phyloP scores from a whole-genome alignment of 2,113 vertebrate species.

The Dissostichus mawsoni region DNA sequence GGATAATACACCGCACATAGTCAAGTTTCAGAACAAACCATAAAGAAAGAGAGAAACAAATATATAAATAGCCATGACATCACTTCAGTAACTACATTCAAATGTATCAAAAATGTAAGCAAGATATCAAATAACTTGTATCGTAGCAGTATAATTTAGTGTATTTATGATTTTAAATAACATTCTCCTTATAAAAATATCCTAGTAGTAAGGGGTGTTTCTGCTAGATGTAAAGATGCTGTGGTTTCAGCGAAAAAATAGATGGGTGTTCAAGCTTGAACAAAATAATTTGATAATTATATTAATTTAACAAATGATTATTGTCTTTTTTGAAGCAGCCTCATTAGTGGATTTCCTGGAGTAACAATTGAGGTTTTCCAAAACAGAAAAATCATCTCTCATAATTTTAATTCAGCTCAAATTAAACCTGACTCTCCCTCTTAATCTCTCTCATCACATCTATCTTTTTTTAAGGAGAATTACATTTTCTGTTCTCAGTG shows the following conservation, averaged over 20 bases:
- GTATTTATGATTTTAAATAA: too few relatives aligned
- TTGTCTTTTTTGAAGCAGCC: too few relatives aligned
- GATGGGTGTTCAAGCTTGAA: neutral
- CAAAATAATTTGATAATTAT: neutral
- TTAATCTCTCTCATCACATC: neutral
- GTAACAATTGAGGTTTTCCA: neutral
- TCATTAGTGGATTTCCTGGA: neutral
- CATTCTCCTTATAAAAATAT: too few relatives aligned
- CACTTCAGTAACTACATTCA: too few relatives aligned
- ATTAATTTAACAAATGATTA: too few relatives aligned
- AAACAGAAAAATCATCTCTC: neutral
- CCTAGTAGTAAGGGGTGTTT: neutral
- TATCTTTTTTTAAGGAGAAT: neutral
- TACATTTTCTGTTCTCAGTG: neutral
- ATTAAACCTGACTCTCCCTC: neutral
- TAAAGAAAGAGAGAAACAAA: too few relatives aligned
- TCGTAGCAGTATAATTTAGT: too few relatives aligned
- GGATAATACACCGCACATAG: too few relatives aligned
- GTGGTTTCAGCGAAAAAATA: neutral
- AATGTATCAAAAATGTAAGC: too few relatives aligned
- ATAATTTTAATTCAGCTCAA: constrained; percentile 2
- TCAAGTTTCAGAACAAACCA: too few relatives aligned
- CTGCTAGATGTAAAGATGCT: neutral
- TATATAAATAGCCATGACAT: too few relatives aligned
- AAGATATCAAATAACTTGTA: too few relatives aligned